phyloP scores from a whole-genome alignment of 1,140 invertebrate genomes.

The Drosophila sechellia region DNA sequence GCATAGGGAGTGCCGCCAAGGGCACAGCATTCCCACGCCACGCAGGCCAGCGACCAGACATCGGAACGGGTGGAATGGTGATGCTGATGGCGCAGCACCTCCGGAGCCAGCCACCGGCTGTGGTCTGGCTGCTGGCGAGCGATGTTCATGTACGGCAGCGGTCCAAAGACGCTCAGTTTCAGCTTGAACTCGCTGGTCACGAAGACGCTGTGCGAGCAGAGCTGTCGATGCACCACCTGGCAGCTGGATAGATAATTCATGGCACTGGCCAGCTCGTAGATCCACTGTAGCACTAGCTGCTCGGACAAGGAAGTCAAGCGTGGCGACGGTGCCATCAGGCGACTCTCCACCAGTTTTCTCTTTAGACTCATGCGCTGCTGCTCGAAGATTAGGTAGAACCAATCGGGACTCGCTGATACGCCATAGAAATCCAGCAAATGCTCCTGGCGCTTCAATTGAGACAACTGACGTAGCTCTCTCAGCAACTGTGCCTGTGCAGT shows the following conservation, averaged over 20 bases:
- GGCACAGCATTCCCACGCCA: slow-evolving; percentile 93
- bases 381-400: slow-evolving; percentile 89
- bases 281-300: slow-evolving; percentile 76
- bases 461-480: slow-evolving; percentile 89
- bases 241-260: slow-evolving; percentile 88
- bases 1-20: slow-evolving; percentile 93
- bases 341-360: slow-evolving; percentile 84
- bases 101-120: slow-evolving; percentile 91
- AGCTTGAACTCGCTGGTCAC: slow-evolving; percentile 83
- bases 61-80: slow-evolving; percentile 89
- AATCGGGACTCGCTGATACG: slow-evolving; percentile 91
- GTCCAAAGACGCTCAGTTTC: slow-evolving; percentile 62
- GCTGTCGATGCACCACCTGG: slow-evolving; percentile 89
- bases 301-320: slow-evolving; percentile 86
- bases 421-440: slow-evolving; percentile 91
- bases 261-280: slow-evolving; percentile 87
- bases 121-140: slow-evolving; percentile 87
- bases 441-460: slow-evolving; percentile 88
- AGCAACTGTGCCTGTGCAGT: slow-evolving; percentile 89
- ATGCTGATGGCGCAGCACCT: slow-evolving; percentile 89
- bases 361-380: slow-evolving; percentile 89
- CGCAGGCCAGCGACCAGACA: slow-evolving; percentile 92
- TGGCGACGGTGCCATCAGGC: slow-evolving; percentile 77
- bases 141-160: slow-evolving; percentile 76
- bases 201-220: slow-evolving; percentile 90